Conservation (phyloP, 2,888 invertebrate species). For the Stratiomys singularior region DNA sequence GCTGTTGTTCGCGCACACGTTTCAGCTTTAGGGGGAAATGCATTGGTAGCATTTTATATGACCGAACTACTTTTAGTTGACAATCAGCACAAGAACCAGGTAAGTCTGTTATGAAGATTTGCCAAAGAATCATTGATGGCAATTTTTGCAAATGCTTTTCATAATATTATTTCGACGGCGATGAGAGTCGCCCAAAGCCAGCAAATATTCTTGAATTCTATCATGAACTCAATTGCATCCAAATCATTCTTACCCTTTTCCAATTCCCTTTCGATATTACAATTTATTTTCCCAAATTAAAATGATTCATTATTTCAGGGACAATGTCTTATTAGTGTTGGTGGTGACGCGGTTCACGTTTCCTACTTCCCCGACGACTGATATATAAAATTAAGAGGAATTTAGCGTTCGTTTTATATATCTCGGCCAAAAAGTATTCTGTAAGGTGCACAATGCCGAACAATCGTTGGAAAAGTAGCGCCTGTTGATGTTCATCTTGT, state of each 20-base stretch:
- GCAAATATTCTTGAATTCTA: too few relatives aligned
- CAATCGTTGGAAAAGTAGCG: too few relatives aligned
- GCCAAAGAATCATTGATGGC: too few relatives aligned
- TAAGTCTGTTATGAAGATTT: conserved; percentile 66
- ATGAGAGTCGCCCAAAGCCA: too few relatives aligned
- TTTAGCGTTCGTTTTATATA: conserved; percentile 62
- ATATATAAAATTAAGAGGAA: conserved; percentile 61
- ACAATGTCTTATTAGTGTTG: conserved; percentile 94
- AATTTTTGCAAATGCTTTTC: too few relatives aligned
- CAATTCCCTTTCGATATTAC: too few relatives aligned
- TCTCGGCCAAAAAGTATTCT: conserved; percentile 61
- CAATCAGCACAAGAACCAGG: conserved; percentile 97
- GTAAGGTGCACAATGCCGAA: conserved; percentile 48
- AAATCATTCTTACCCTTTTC: too few relatives aligned
- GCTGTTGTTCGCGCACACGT: conserved; percentile 95
- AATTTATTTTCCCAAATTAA: too few relatives aligned
- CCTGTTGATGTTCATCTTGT: too few relatives aligned
- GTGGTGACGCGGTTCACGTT: conserved; percentile 91
- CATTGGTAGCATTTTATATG: conserved; percentile 93
- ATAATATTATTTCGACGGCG: too few relatives aligned
- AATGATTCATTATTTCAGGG: conserved; percentile 72
- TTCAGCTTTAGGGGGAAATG: conserved; percentile 92
- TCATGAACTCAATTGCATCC: too few relatives aligned
- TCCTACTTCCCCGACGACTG: conserved; percentile 74
- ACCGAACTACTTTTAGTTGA: conserved; percentile 90